Conservation (phyloP, 2,113 vertebrate species). For the Phycodurus eques region DNA sequence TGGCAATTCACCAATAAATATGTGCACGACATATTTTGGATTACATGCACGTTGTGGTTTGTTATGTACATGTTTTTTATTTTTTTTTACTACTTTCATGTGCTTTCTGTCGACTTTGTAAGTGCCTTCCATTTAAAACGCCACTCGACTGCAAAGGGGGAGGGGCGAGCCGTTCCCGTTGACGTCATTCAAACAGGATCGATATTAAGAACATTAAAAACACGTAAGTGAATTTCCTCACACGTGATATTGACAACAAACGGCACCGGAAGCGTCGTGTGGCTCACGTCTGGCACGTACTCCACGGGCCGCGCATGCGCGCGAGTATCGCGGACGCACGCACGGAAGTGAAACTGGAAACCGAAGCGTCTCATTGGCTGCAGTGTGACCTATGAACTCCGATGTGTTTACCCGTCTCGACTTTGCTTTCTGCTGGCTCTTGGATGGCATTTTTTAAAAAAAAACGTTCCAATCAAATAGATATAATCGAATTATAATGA, state of each 20-base stretch:
- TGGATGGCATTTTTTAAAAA: not conserved
- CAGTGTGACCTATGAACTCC: not conserved
- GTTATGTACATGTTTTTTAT: too few relatives aligned
- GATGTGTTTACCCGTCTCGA: not conserved
- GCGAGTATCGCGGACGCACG: not conserved
- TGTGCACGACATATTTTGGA: not conserved
- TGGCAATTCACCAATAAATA: not conserved
- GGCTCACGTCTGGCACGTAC: not conserved
- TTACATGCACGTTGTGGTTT: not conserved
- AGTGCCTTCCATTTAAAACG: not conserved
- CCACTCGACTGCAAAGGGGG: not conserved
- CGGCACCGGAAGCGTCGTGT: too few relatives aligned
- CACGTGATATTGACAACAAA: not conserved
- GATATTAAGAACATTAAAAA: not conserved
- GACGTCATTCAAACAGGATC: not conserved
- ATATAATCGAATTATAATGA: too few relatives aligned
- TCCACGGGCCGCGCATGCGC: not conserved
- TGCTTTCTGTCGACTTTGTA: not conserved
- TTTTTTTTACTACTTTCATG: too few relatives aligned
- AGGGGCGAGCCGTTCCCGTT: too few relatives aligned
- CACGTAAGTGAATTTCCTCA: not conserved
- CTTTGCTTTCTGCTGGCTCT: not conserved
- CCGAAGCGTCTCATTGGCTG: constrained; percentile 28
- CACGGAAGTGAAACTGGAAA: constrained; percentile 22
- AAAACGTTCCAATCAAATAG: not conserved